A percentile compares a stretch with the other conserved stretches of the same genome.
These are phyloP conservation scores for Archilochus colubris DNA, from an alignment of 2,113 vertebrate species.

Conservation along the genomic window DNA sequence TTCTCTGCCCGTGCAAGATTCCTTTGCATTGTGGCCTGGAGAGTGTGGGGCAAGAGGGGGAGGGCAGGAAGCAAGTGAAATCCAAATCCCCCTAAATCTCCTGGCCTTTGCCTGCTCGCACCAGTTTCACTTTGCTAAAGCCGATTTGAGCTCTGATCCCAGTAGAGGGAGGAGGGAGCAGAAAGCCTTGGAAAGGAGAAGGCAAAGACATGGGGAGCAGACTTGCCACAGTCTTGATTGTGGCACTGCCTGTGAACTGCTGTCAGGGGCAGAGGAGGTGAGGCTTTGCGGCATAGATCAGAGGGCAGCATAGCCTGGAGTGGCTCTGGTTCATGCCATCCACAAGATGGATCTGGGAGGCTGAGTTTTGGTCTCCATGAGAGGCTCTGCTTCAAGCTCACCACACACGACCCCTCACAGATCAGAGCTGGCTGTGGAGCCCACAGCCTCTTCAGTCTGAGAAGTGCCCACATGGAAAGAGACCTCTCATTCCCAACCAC, in stretches of 20 bases:
- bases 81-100: conserved; percentile 71
- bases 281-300: neutral
- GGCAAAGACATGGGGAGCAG: neutral
- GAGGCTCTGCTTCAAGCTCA: neutral
- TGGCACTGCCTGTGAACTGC: neutral
- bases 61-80: conserved; percentile 66
- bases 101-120: conserved; percentile 70
- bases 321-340: neutral
- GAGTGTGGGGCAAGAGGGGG: conserved; percentile 32
- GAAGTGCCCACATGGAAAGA: neutral
- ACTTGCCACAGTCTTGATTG: neutral
- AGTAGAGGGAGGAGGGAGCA: conserved; percentile 30
- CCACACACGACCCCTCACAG: neutral
- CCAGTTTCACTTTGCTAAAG: conserved; percentile 73
- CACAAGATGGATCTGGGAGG: neutral
- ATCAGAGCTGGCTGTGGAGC: neutral
- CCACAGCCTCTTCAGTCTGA: neutral
- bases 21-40: neutral
- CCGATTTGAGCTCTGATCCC: conserved; percentile 71
- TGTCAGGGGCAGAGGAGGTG: neutral
- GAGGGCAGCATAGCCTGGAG: neutral
- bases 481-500: neutral
- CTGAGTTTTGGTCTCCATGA: neutral
- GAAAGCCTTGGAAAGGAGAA: conserved; percentile 12
- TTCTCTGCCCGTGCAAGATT: conserved; percentile 41